Evolutionary conservation across 2,113 vertebrate genomes (phyloP), one percentile per base, ranked within the genome.

Genomic region (Semnornis frantzii): DNA sequence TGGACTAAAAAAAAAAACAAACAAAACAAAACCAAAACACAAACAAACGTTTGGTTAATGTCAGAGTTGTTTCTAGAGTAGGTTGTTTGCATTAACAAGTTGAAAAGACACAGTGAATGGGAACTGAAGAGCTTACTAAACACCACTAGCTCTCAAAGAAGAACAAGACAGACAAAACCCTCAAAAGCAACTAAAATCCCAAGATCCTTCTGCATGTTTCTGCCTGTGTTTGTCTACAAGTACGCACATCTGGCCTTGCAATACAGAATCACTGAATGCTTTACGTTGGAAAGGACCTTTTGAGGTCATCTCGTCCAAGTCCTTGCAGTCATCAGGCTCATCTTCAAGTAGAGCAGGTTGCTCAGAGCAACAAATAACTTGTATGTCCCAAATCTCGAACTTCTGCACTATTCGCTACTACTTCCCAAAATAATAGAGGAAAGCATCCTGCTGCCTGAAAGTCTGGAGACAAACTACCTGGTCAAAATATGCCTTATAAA

Each of bases 1-100:
- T 96, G 76, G 98, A 98, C 98, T 98, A 94, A 25, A 96, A 94
- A 96, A 94, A 39, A 9, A 82, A 89, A 42, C 50, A 72, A 79
- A 52, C 34, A 95, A 82, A 93, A 48, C 37, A 95, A 82, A 93
- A 46, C 15, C 13, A 46, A 46, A 46, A 46, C 15, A 46, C n/a
- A 70, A 77, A 52, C 39, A 95, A 81, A 93, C 71, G 86, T 55
- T 83, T 70, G 62, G 66, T 93, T 90, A 94, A 69, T 27, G 34
- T 81, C 52, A 76, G 77, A 92, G 59, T 5, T n/a, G 30, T 70
- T 90, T 83, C 59, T 55, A 2, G 16, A 89, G 64, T 18, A 52
- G 3, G 12, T 34, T 54, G 54, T 82, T 77, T 77, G 23, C 28
- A 69, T 76, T 59, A 89, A 50, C 23, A 84, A 69, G 65, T 68